phyloP scores from a whole-genome alignment of 2,888 invertebrate species.

The Tholera decimalis region DNA sequence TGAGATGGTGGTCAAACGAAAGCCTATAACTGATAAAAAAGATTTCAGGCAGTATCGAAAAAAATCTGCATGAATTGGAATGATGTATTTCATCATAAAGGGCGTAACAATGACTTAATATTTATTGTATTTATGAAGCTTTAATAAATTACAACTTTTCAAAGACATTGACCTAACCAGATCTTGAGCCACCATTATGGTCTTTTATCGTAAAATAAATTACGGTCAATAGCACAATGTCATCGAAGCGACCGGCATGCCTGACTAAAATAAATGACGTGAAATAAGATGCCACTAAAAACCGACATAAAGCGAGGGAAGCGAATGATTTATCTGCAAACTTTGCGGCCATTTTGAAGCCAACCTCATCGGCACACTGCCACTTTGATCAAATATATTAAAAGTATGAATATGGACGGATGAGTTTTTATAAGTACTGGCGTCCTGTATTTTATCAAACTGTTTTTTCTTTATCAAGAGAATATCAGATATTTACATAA shows the following conservation, averaged over 20 bases:
- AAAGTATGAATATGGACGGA: slow-evolving; percentile 65
- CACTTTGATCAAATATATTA: slow-evolving; percentile 76
- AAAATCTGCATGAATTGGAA: background rate
- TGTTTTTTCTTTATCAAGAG: slow-evolving; percentile 31
- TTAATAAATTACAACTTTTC: background rate
- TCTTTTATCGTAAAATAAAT: slow-evolving; percentile 21
- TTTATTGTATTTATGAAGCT: background rate
- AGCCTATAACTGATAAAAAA: background rate
- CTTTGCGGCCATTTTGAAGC: slow-evolving; percentile 71
- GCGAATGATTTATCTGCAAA: slow-evolving; percentile 76
- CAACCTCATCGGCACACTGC: slow-evolving; percentile 61
- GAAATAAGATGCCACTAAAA: slow-evolving; percentile 74
- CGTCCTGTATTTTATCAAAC: slow-evolving; percentile 29
- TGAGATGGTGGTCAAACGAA: too few species aligned
- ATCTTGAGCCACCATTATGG: slow-evolving; percentile 7
- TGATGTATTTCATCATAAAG: background rate
- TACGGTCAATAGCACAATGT: slow-evolving; percentile 54
- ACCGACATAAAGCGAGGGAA: slow-evolving; percentile 74
- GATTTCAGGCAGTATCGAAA: background rate
- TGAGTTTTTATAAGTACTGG: slow-evolving; percentile 50
- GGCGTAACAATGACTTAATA: background rate
- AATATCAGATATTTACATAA: slow-evolving; percentile 31
- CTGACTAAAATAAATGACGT: slow-evolving; percentile 76
- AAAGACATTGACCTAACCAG: background rate
- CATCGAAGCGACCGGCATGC: slow-evolving; percentile 68